Conservation (phyloP, 2,113 vertebrate species). For the Daboia siamensis region DNA sequence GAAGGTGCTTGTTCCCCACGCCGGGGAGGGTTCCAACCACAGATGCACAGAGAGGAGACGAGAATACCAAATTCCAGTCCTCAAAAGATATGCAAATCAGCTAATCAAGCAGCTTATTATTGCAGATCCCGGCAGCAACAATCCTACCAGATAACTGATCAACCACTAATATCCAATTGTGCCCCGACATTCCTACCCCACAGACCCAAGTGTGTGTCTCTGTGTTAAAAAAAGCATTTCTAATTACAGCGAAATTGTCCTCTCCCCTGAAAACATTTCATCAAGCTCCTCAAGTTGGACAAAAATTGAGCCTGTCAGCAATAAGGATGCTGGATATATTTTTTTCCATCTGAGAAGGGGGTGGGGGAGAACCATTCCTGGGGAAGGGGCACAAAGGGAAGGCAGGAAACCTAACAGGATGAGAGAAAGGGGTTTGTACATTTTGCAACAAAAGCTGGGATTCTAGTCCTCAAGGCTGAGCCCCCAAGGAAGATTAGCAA, state of each 20-base stretch:
- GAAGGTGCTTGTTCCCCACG: not conserved
- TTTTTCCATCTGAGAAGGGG: not conserved
- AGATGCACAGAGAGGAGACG: constrained; percentile 73
- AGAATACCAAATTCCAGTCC: constrained; percentile 70
- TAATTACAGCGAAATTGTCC: constrained; percentile 76
- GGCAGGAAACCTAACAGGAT: not conserved
- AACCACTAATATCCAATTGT: constrained; percentile 79
- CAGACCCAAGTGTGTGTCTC: constrained; percentile 58
- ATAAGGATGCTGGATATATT: constrained; percentile 20
- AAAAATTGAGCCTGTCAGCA: constrained; percentile 37
- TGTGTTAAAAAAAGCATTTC: constrained; percentile 64
- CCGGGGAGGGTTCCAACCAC: constrained; percentile 28
- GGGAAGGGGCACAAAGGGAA: not conserved
- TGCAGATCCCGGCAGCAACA: constrained; percentile 65
- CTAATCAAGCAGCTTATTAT: constrained; percentile 80
- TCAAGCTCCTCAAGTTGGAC: constrained; percentile 42
- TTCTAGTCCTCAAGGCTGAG: not conserved
- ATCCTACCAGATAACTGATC: constrained; percentile 75
- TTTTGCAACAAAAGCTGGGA: not conserved
- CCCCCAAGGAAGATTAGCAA: not conserved
- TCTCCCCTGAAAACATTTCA: constrained; percentile 67
- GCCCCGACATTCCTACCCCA: constrained; percentile 64
- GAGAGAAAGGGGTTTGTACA: not conserved
- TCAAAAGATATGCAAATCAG: constrained; percentile 82
- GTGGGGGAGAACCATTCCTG: not conserved